phyloP scores from a whole-genome alignment of 2,113 vertebrate genomes.

The Bostrychus sinensis region DNA sequence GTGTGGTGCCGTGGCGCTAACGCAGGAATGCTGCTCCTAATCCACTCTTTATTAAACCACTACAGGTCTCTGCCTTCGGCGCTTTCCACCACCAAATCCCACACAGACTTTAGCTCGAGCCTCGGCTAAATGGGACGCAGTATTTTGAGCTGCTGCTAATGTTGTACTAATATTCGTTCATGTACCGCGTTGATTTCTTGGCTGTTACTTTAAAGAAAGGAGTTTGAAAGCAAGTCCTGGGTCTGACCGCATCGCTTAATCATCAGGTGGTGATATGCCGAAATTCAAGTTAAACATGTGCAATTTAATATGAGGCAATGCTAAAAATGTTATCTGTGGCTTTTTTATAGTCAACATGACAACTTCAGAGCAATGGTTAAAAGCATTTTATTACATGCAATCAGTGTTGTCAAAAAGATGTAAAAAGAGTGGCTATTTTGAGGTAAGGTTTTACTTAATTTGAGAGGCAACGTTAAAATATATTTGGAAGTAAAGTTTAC shows the following conservation, averaged over 20 bases:
- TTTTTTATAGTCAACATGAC: too few relatives aligned
- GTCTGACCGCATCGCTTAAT: slow-evolving; percentile 1
- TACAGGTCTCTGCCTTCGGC: slow-evolving; percentile 56
- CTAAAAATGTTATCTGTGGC: background rate
- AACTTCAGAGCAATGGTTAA: too few relatives aligned
- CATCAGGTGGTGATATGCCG: slow-evolving; percentile 1
- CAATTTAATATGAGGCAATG: background rate
- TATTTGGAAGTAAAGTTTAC: too few relatives aligned
- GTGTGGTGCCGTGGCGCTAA: slow-evolving; percentile 56
- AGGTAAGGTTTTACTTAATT: too few relatives aligned
- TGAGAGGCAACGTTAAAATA: too few relatives aligned
- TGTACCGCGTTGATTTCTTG: slow-evolving; percentile 24
- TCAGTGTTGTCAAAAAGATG: too few relatives aligned
- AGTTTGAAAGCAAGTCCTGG: slow-evolving; percentile 7
- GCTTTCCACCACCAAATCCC: slow-evolving; percentile 57
- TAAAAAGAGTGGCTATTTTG: too few relatives aligned
- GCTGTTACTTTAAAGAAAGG: slow-evolving; percentile 4
- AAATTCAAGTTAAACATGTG: background rate
- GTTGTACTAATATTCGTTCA: slow-evolving; percentile 24
- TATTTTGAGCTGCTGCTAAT: slow-evolving; percentile 41
- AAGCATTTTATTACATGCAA: too few relatives aligned
- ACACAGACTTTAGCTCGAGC: slow-evolving; percentile 44
- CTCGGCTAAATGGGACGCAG: slow-evolving; percentile 39
- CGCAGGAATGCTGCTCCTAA: slow-evolving; percentile 69
- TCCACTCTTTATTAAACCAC: slow-evolving; percentile 76